These are phyloP conservation scores for Torymus auratus DNA, from an alignment of 2,888 invertebrate genomes.

Conservation along the genomic window DNA sequence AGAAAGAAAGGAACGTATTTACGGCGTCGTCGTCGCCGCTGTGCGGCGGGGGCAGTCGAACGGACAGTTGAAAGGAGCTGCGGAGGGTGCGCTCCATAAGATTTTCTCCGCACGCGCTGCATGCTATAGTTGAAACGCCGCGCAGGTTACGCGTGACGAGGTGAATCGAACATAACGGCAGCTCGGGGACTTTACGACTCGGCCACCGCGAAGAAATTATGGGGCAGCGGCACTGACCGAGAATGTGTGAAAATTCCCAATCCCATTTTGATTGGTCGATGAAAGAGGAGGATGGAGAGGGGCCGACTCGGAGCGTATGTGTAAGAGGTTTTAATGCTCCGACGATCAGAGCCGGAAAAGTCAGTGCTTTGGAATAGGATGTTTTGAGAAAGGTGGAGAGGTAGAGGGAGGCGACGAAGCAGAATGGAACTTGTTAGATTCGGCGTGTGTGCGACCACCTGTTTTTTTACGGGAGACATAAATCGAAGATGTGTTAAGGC, in stretches of 20 bases:
- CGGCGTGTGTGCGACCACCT: conserved; percentile 15
- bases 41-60: conserved; percentile 4
- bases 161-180: conserved; percentile 47
- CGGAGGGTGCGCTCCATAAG: conserved; percentile 39
- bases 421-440: not conserved
- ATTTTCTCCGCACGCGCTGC: too few relatives aligned
- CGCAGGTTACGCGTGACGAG: conserved; percentile 51
- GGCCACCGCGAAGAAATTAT: conserved; percentile 36
- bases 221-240: not conserved
- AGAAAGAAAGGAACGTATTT: conserved; percentile 21
- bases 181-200: conserved; percentile 7
- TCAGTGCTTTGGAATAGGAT: not conserved
- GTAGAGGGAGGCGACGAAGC: too few relatives aligned
- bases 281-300: conserved; percentile 18
- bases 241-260: conserved; percentile 54
- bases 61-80: conserved; percentile 34
- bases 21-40: not conserved
- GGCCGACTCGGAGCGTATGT: too few relatives aligned
- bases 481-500: not conserved
- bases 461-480: conserved; percentile 14
- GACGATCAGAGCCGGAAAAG: conserved; percentile 3
- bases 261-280: conserved; percentile 29
- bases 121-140: too few relatives aligned
- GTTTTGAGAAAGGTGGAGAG: too few relatives aligned
- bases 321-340: too few relatives aligned